phyloP scores from a whole-genome alignment of 1,140 invertebrate genomes.

The Druon quercuslanigerum region DNA sequence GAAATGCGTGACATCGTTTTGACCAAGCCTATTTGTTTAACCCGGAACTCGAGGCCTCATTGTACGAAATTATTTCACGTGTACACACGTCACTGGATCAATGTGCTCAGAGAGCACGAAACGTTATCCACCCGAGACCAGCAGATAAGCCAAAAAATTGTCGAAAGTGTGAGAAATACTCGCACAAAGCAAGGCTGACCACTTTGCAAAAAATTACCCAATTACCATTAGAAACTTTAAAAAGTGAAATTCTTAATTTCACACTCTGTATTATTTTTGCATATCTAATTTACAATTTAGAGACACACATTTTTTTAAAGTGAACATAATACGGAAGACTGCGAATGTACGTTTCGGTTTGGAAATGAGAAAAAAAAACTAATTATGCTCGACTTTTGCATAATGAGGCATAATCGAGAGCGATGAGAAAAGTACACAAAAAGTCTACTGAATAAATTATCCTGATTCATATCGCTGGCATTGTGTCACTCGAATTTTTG shows the following conservation, averaged over 20 bases:
- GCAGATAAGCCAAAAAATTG: slow-evolving; percentile 7
- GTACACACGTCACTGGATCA: slow-evolving; percentile 27
- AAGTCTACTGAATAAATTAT: slow-evolving; percentile 14
- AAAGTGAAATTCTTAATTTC: background rate
- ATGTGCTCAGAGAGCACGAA: slow-evolving; percentile 19
- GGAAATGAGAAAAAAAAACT: background rate
- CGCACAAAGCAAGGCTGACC: background rate
- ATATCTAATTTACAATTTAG: background rate
- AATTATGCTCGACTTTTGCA: slow-evolving; percentile 26
- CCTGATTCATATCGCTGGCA: slow-evolving; percentile 4
- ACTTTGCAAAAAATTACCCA: too few species aligned
- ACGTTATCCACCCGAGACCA: slow-evolving; percentile 4
- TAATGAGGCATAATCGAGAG: slow-evolving; percentile 11
- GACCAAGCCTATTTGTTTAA: slow-evolving; percentile 53
- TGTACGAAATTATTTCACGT: slow-evolving; percentile 31
- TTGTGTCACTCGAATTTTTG: slow-evolving; percentile 15
- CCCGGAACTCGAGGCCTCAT: slow-evolving; percentile 42
- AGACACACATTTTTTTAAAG: too few species aligned
- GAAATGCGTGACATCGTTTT: slow-evolving; percentile 49
- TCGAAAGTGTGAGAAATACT: background rate
- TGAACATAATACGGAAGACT: background rate
- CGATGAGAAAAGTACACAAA: slow-evolving; percentile 29
- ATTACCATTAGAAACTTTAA: too few species aligned
- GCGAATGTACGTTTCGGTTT: background rate
- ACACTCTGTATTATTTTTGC: background rate